These are phyloP conservation scores for Parazoanthus darwini DNA, from an alignment of 92 coral and sea anemone genomes.

Conservation along the genomic window DNA sequence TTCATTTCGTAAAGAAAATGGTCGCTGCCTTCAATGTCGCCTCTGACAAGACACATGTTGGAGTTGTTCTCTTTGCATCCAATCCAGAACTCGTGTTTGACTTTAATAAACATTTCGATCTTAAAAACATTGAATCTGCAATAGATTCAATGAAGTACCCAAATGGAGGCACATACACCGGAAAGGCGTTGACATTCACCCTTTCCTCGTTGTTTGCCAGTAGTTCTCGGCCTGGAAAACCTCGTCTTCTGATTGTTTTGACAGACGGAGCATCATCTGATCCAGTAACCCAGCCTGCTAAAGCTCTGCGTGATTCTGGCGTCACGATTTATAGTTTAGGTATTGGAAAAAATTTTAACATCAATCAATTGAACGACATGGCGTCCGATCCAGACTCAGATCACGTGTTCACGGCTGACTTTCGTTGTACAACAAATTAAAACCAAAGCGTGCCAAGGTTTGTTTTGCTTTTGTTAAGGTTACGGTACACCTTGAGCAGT, in stretches of 20 bases:
- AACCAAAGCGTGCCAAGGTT: conserved; percentile 52
- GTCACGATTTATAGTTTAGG: conserved; percentile 62
- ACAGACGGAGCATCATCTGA: conserved; percentile 26
- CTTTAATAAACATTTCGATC: conserved; percentile 29
- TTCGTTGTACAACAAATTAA: conserved; percentile 50
- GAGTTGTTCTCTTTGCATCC: conserved; percentile 25
- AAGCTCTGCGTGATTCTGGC: conserved; percentile 63
- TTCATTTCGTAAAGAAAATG: conserved; percentile 57
- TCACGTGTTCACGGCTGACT: conserved; percentile 69
- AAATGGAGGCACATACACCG: conserved; percentile 44
- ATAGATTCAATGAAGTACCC: conserved; percentile 47
- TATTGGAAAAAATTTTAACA: conserved; percentile 51
- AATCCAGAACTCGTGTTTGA: conserved; percentile 19
- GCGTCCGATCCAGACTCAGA: conserved; percentile 71
- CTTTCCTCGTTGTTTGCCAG: conserved; percentile 26
- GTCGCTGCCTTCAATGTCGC: conserved; percentile 30
- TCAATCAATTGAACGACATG: conserved; percentile 51
- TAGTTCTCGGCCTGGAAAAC: conserved; percentile 46
- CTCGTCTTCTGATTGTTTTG: conserved; percentile 42
- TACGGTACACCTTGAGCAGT: too few relatives aligned
- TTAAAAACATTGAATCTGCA: conserved; percentile 29
- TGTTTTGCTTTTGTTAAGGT: not conserved
- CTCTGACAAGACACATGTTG: conserved; percentile 29
- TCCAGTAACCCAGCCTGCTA: conserved; percentile 47
- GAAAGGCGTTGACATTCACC: conserved; percentile 39